Percentiles rank a stretch among this genome's conserved stretches.
These are phyloP conservation scores for Oreochromis tanganicae DNA, from an alignment of 2,113 vertebrate genomes.

Conservation along the genomic window DNA sequence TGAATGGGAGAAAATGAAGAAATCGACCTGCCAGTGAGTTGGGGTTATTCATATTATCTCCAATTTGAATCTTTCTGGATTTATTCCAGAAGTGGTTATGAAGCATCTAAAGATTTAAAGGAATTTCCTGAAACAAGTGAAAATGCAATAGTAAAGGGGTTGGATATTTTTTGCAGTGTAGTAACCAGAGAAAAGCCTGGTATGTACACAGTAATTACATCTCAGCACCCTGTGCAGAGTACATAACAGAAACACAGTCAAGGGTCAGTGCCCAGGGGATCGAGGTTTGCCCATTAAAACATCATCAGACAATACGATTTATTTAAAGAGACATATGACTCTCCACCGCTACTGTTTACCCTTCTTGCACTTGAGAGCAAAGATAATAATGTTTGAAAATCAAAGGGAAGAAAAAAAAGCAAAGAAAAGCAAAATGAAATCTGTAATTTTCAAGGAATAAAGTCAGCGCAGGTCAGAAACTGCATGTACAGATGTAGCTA, in stretches of 20 bases:
- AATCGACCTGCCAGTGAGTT: neutral
- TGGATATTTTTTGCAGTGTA: slow-evolving; percentile 29
- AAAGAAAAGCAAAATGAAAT: slow-evolving; percentile 13
- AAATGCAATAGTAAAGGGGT: neutral
- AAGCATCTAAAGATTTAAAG: neutral
- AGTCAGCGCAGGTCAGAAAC: slow-evolving; percentile 32
- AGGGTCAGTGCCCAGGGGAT: slow-evolving; percentile 56
- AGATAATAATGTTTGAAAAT: slow-evolving; percentile 41
- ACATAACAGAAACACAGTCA: neutral
- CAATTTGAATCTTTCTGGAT: neutral
- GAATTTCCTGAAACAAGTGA: neutral
- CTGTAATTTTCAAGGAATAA: slow-evolving; percentile 20
- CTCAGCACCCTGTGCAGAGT: neutral
- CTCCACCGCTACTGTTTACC: slow-evolving; percentile 57
- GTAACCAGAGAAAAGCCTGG: slow-evolving; percentile 49
- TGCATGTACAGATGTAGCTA: slow-evolving; percentile 10
- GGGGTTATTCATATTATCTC: neutral
- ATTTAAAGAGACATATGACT: slow-evolving; percentile 64
- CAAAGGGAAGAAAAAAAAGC: slow-evolving; percentile 1
- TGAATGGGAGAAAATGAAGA: neutral
- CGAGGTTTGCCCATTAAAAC: slow-evolving; percentile 60
- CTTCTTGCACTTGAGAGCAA: slow-evolving; percentile 36
- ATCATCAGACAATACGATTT: slow-evolving; percentile 62
- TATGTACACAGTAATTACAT: slow-evolving; percentile 57
- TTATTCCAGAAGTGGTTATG: neutral